A percentile compares a stretch with the other conserved stretches of the same genome.
Evolutionary conservation across 2,797 vertebrate species (phyloP).

Genomic region (Aldrovandia affinis): DNA sequence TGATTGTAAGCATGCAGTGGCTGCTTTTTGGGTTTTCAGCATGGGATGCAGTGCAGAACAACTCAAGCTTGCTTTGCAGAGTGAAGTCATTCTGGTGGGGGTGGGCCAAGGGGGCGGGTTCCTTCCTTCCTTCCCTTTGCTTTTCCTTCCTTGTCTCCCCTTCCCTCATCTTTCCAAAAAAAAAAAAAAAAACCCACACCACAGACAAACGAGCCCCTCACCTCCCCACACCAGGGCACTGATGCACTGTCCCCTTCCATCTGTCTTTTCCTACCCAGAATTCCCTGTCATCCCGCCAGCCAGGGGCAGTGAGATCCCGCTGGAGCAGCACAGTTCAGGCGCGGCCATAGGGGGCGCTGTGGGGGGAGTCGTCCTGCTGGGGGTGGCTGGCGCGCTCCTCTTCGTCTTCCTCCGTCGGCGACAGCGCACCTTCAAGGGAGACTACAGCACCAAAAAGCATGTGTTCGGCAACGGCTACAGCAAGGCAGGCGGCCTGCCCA

Average conservation of each 20-base stretch:
- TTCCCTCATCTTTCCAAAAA: slow-evolving; percentile 55
- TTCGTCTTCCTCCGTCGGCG: slow-evolving; percentile 90
- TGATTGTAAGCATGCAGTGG: slow-evolving; percentile 35
- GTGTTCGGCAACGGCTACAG: slow-evolving; percentile 97
- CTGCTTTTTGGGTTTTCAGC: slow-evolving; percentile 39
- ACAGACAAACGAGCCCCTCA: slow-evolving; percentile 72
- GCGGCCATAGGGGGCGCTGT: slow-evolving; percentile 88
- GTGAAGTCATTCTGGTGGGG: slow-evolving; percentile 12
- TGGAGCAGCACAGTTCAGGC: slow-evolving; percentile 68
- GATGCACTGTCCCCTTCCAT: slow-evolving; percentile 93
- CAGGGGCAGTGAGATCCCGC: slow-evolving; percentile 62
- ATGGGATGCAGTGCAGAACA: slow-evolving; percentile 54
- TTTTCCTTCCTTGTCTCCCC: slow-evolving; percentile 63
- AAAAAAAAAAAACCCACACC: slow-evolving; percentile 45
- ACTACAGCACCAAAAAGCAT: slow-evolving; percentile 99
- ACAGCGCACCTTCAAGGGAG: slow-evolving; percentile 97
- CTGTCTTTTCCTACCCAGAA: slow-evolving; percentile 99
- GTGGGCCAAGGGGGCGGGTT: slow-evolving; percentile 41
- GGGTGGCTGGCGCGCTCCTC: slow-evolving; percentile 80
- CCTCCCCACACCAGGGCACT: slow-evolving; percentile 84
- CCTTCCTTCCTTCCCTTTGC: slow-evolving; percentile 73
- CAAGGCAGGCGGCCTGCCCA: slow-evolving; percentile 85
- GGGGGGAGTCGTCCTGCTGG: slow-evolving; percentile 85
- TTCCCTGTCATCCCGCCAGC: slow-evolving; percentile 85
- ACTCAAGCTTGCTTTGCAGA: slow-evolving; percentile 37